Evolutionary conservation across 2,888 invertebrate genomes (phyloP).

Genomic region (Lepidochrysops patricia): DNA sequence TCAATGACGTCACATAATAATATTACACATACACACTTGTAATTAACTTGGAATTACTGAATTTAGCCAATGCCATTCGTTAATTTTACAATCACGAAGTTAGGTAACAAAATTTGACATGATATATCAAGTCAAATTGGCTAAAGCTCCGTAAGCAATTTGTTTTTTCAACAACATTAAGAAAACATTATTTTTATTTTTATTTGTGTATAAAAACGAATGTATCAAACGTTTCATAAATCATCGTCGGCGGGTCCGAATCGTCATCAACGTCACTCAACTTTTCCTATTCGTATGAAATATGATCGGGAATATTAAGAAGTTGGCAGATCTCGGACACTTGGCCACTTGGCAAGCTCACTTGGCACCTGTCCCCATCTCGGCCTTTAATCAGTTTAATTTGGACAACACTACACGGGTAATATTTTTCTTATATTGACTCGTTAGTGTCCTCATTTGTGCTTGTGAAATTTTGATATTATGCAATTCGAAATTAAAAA

Average conservation of each 20-base stretch:
- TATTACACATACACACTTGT: too few relatives aligned
- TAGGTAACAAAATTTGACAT: too few relatives aligned
- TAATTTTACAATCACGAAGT: too few relatives aligned
- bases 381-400: constrained; percentile 12
- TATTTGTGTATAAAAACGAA: background rate
- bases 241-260: constrained; percentile 5
- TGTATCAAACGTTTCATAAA: constrained; percentile 2
- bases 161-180: too few relatives aligned
- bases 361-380: constrained; percentile 13
- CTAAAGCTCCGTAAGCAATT: too few relatives aligned
- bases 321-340: constrained; percentile 14
- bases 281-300: constrained; percentile 17
- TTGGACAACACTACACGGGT: constrained; percentile 8
- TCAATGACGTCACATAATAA: too few relatives aligned
- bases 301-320: constrained; percentile 16
- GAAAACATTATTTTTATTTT: background rate
- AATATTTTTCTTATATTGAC: constrained; percentile 2
- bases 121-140: too few relatives aligned
- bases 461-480: background rate
- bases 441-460: background rate
- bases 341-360: constrained; percentile 2
- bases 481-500: background rate
- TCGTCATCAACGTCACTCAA: constrained; percentile 18
- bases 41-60: too few relatives aligned
- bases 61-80: too few relatives aligned